Evolutionary conservation across 1,140 invertebrate genomes (phyloP), one percentile per base, ranked within the genome.

Genomic region (Saccostrea cuccullata): DNA sequence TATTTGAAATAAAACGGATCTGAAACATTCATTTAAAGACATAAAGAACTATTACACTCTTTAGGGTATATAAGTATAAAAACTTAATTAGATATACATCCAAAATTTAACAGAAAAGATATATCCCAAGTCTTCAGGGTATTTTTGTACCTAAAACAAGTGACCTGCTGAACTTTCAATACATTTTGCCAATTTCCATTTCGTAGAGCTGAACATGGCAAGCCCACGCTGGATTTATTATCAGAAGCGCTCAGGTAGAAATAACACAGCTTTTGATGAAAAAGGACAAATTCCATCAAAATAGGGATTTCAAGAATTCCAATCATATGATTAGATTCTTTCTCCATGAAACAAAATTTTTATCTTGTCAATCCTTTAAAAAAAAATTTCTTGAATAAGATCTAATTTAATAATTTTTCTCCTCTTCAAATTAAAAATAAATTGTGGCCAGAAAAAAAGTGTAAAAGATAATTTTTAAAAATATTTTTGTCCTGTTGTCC

Each of bases 101-200:
- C 70, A 73, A 73, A 73, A 30, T 36, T 73, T 30, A 40, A 73
- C 30, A 73, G 26, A 36, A 26, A 36, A 36, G 30, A 73, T 30
- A 73, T 26, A 73, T 30, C 30, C 13, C 23, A 26, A 73, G 70
- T 73, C 70, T 73, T 73, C 70, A 73, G 70, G 70, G 26, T 73
- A 15, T 73, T 73, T 73, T 30, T 73, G 70, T 73, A 73, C 70
- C 70, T 73, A 40, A 73, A 23, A 73, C 70, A 73, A 73, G 70
- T 73, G 70, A 73, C 70, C 70, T 30, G 70, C 70, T 73, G 70
- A 73, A 73, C 70, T 73, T 30, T 73, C 70, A 73, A 73, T 73
- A 30, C 70, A 73, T 73, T 73, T 73, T 73, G 70, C 70, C 70
- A 73, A 73, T 73, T 73, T 73, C 70, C 70, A 73, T 73, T 73